A percentile compares a stretch with the other conserved stretches of the same genome.
Evolutionary conservation across 2,888 invertebrate species (phyloP).

Genomic region (Mythimna vitellina): DNA sequence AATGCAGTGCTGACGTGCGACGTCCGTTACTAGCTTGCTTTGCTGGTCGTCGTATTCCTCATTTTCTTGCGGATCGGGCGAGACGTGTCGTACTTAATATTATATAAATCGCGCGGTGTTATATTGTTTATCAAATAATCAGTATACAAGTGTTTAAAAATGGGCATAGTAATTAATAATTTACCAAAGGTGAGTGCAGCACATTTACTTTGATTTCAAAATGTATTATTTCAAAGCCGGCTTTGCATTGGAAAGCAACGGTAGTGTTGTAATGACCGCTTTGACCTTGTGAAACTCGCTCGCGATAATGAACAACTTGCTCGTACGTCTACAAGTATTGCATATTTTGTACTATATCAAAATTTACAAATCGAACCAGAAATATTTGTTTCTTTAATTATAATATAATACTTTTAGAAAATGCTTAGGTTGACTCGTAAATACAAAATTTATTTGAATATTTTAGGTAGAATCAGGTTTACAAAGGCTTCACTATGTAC

Average conservation of each 20-base stretch:
- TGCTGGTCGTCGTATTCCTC: slow-evolving; percentile 77
- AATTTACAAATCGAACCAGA: slow-evolving; percentile 2
- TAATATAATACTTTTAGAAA: background rate
- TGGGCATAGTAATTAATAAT: slow-evolving; percentile 87
- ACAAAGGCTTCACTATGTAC: slow-evolving; percentile 3
- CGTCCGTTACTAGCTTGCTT: slow-evolving; percentile 62
- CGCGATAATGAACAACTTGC: slow-evolving; percentile 85
- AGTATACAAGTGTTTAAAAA: slow-evolving; percentile 71
- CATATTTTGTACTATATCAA: slow-evolving; percentile 52
- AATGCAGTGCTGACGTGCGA: slow-evolving; percentile 72
- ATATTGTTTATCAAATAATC: slow-evolving; percentile 64
- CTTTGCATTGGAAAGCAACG: slow-evolving; percentile 87
- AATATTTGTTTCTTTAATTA: background rate
- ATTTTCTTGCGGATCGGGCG: slow-evolving; percentile 82
- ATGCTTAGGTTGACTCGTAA: background rate
- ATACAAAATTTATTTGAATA: background rate
- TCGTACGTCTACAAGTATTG: slow-evolving; percentile 75
- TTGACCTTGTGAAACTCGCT: slow-evolving; percentile 90
- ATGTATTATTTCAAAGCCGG: slow-evolving; percentile 73
- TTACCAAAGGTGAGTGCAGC: slow-evolving; percentile 83
- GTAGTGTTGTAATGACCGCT: slow-evolving; percentile 89
- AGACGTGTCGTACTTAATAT: slow-evolving; percentile 79
- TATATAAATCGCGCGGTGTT: slow-evolving; percentile 71
- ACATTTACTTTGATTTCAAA: slow-evolving; percentile 54
- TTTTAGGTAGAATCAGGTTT: background rate